Base-by-base conservation (phyloP, 2,888 invertebrate genomes). In the Laspeyria flexula region DNA sequence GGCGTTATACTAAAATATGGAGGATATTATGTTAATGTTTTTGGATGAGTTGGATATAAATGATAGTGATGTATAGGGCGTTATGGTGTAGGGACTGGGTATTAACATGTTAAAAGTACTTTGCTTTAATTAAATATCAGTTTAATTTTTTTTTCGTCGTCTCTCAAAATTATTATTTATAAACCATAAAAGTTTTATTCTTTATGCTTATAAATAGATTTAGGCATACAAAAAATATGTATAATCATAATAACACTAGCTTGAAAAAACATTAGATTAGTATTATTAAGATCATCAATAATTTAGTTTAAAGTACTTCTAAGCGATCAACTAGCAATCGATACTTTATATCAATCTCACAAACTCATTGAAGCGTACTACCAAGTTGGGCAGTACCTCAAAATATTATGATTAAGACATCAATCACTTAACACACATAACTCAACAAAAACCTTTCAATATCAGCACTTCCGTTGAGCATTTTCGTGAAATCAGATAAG, bases 401-500 rank as follows among this genome's bases (percentile, higher is more conserved):
- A 50, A 52, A 54, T 66, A 63, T 61, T 62, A 60, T 68, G 67
- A 73, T 76, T 71, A 69, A 73, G 67, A 68, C 72, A 71, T 76
- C 75, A 73, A 76, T 71, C 63, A 63, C 51, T 56, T 55, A 60
- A n/a, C n/a, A n/a, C n/a, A n/a, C n/a, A n/a, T n/a, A n/a, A n/a
- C 42, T 55, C 40, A 41, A 54, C 55, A 65, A 55, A 46, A 47
- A 30, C 33, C 38, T 33, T 34, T 51, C 57, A 43, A 59, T 59
- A 66, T 67, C 55, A 45, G 43, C 47, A 43, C 62, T 66, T 64
- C 60, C 37, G 68, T 60, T 67, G 62, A 60, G 56, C 74, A 76
- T 75, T 81, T 77, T 76, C 53, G 55, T 65, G 52, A 64, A 69
- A 75, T 74, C 72, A 65, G 77, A 76, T 77, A 75, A 71, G 49